Percentiles rank a stretch among this genome's conserved stretches.
phyloP scores from a whole-genome alignment of 2,797 vertebrate species.

The Cuculus canorus region DNA sequence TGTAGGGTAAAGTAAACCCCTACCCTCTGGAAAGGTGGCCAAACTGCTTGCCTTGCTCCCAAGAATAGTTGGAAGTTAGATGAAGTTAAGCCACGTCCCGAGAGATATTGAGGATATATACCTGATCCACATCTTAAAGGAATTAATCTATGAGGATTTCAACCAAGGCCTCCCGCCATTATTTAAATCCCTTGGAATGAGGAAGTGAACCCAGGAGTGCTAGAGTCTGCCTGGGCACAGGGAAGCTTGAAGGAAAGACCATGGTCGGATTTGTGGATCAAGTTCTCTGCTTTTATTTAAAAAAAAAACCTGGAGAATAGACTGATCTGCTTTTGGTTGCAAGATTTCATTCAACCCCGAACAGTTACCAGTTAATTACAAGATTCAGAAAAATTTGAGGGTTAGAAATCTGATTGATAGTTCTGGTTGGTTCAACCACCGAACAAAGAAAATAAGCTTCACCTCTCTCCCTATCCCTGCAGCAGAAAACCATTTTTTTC shows the following conservation, averaged over 20 bases:
- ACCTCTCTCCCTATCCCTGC: neutral
- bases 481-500: neutral
- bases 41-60: neutral
- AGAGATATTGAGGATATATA: neutral
- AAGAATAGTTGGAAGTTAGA: neutral
- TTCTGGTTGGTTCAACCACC: neutral
- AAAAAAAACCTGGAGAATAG: neutral
- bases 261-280: neutral
- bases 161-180: neutral
- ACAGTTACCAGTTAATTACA: neutral
- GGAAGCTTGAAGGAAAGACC: neutral
- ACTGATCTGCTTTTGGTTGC: neutral
- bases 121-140: neutral
- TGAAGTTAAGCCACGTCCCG: neutral
- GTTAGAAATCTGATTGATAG: neutral
- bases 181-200: neutral
- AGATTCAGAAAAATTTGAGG: neutral
- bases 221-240: neutral
- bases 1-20: neutral
- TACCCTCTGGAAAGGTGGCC: neutral
- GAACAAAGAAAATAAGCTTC: neutral
- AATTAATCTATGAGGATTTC: neutral
- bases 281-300: neutral
- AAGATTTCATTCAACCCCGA: neutral
- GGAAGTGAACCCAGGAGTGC: neutral